Base-by-base conservation (phyloP, 1,140 invertebrate genomes). In the Hylaeus volcanicus region DNA sequence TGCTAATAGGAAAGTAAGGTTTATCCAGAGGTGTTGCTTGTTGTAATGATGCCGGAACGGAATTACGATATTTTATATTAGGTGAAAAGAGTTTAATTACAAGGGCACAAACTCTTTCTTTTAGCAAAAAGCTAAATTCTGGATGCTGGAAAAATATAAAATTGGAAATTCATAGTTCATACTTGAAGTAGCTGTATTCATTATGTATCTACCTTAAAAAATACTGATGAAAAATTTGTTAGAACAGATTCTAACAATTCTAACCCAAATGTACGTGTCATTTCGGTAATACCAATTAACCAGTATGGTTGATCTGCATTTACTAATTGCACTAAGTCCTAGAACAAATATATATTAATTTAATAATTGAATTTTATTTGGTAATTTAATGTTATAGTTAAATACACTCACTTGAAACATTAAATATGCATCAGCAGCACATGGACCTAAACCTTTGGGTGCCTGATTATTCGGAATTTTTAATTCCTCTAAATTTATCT, bases 81-180 rank as follows among this genome's bases (percentile, higher is more conserved):
- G 98, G 98, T 11, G 98, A 99, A 93, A 99, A 99, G 77, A 99
- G 93, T 93, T 99, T 98, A 75, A 99, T 99, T 0, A 99, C 97
- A 85, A 99, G 94, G 11, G 99, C 98, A 93, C 99, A 99, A 0
- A 99, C 98, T 85, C 98, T 95, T 92, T 99, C 99, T 93, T 99
- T 99, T 14, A 99, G 91, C 51, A 99, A 93, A 91, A 99, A 98
- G 88, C 96, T 96, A 91, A 99, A 99, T 92, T 99, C 98, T 51
- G 96, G 94, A 93, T 99, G 98, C 96, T 98, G 93, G 79, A 96
- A 95, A 85, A 68, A 51, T 60, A 65, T 73, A 9, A 60, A 68
- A 80, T 64, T 41, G 26, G 41, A 74, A 12, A 77, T 76, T 78
- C 4, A 43, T 39, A n/a, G 14, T 1, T 48, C 14, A 51, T 41